Evolutionary conservation across 2,113 vertebrate genomes (phyloP), one percentile per base, ranked within the genome.

Genomic region (Chionodraco myersi): DNA sequence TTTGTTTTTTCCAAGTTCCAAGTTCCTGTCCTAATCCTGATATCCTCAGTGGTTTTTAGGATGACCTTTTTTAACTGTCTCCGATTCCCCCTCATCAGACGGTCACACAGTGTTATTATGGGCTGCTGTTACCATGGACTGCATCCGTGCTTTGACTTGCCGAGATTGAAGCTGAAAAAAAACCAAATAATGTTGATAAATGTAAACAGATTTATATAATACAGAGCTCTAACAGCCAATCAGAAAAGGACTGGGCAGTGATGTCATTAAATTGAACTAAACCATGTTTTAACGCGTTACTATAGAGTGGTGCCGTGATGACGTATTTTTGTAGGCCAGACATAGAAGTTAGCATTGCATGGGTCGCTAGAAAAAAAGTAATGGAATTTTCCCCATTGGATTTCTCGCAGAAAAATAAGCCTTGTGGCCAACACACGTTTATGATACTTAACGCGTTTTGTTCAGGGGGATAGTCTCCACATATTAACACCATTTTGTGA

Each of bases 41-140:
- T 51, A 30, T 63, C 63, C 26, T 23, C 11, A 9, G 62, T 21
- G 60, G 45, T 51, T 30, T 63, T 23, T 14, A 13, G 11, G 36
- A 41, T 41, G 7, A 58, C 6, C 23, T 2, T 30, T 30, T 14
- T 23, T 26, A 60, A 36, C 30, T 34, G 15, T 41, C 30, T 68
- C 34, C 47, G 21, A 30, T 47, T 26, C 30, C 6, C 34, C 59
- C 41, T 44, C 7, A 2, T 78, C n/a, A 49, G 34, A 41, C 13
- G 12, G 2, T 59, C 41, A 57, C 23, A 30, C 36, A 41, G 36
- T 41, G 36, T 75, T 78, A 69, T 75, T 75, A 48, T 41, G 48
- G 69, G 72, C 76, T 75, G 65, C 71, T 75, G 75, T 85, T 83
- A 47, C 82, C 7, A 78, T 70, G 75, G 77, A 83, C 54, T 71